These are phyloP conservation scores for Orthosia incerta DNA, from an alignment of 2,888 invertebrate species.

Conservation along the genomic window DNA sequence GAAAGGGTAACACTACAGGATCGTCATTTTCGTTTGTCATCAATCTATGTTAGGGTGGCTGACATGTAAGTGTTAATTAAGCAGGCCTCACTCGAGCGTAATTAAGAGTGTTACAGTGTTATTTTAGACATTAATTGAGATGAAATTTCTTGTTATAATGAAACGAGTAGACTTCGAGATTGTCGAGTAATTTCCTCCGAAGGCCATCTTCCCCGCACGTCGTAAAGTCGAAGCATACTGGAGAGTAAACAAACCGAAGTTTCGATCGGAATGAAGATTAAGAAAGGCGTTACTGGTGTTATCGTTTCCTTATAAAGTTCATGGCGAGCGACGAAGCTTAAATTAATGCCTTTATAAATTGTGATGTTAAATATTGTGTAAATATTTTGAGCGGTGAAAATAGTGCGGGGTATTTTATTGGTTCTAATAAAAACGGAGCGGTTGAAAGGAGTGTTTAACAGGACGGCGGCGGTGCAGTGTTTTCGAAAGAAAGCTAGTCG, in stretches of 20 bases:
- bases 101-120: conserved; percentile 91
- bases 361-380: conserved; percentile 61
- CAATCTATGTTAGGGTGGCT: conserved; percentile 90
- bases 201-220: conserved; percentile 80
- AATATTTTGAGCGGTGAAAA: conserved; percentile 57
- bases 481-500: conserved; percentile 79
- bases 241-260: conserved; percentile 85
- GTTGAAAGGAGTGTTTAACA: conserved; percentile 71
- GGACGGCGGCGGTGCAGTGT: conserved; percentile 69
- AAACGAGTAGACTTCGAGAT: conserved; percentile 76
- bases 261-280: conserved; percentile 86
- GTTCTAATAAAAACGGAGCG: conserved; percentile 68
- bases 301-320: conserved; percentile 83
- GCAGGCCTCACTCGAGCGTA: conserved; percentile 90
- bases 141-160: conserved; percentile 90
- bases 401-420: conserved; percentile 70
- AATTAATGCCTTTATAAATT: conserved; percentile 74
- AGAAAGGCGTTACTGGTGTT: conserved; percentile 81
- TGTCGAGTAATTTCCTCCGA: conserved; percentile 83
- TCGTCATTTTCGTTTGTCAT: conserved; percentile 91
- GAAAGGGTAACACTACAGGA: conserved; percentile 83
- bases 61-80: conserved; percentile 91
- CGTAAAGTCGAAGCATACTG: conserved; percentile 79
- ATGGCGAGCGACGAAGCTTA: conserved; percentile 73
- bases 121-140: conserved; percentile 91